A percentile compares a stretch with the other conserved stretches of the same genome.
Conservation (phyloP, 2,888 invertebrate genomes). For the Lasioglossum lativentre region DNA sequence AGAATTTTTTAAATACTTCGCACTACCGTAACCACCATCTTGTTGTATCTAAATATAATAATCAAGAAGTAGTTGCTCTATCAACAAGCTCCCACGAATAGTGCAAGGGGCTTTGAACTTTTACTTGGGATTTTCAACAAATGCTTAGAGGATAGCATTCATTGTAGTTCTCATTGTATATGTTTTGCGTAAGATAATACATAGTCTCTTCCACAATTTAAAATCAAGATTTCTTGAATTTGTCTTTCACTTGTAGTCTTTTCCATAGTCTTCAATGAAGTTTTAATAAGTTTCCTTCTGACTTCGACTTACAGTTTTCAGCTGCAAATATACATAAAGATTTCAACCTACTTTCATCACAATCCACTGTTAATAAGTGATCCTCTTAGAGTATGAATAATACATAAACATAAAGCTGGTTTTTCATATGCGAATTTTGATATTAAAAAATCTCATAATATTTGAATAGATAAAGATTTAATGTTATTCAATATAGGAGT, state of each 20-base stretch:
- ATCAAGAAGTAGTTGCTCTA: too few species aligned
- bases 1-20: background rate
- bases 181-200: too few species aligned
- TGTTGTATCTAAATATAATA: too few species aligned
- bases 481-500: too few species aligned
- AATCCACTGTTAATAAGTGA: background rate
- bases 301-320: background rate
- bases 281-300: conserved; percentile 5
- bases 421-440: background rate
- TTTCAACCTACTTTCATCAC: background rate
- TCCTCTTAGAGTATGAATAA: background rate
- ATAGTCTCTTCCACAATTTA: background rate
- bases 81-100: too few species aligned
- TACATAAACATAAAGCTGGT: background rate
- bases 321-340: background rate
- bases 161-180: too few species aligned
- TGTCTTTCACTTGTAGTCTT: background rate
- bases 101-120: too few species aligned
- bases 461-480: too few species aligned
- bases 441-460: too few species aligned
- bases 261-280: background rate
- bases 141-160: too few species aligned
- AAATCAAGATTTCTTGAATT: background rate
- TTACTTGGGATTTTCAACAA: too few species aligned
- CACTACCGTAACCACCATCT: background rate